A percentile compares a stretch with the other conserved stretches of the same genome.
These are phyloP conservation scores for Hippoglossus stenolepis DNA, from an alignment of 2,113 vertebrate genomes.

Conservation along the genomic window DNA sequence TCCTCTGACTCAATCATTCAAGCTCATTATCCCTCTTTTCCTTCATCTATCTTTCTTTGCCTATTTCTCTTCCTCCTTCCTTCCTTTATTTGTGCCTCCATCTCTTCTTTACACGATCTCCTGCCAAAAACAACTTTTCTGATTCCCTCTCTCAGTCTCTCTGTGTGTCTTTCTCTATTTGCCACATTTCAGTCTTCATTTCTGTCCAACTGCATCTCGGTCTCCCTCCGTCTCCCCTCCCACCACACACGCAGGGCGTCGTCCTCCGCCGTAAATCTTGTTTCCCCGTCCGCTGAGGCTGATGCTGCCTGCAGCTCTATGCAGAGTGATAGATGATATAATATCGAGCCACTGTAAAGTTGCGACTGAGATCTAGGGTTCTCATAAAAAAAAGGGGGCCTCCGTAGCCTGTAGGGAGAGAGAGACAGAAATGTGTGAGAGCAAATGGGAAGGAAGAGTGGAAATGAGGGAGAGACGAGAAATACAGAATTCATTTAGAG, in stretches of 20 bases:
- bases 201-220: conserved; percentile 44
- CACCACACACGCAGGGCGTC: conserved; percentile 53
- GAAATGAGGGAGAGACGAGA: conserved; percentile 18
- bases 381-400: conserved; percentile 68
- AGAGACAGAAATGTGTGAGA: conserved; percentile 14
- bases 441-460: conserved; percentile 1
- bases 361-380: conserved; percentile 71
- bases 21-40: conserved; percentile 65
- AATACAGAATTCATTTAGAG: conserved; percentile 19
- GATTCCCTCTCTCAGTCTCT: neutral
- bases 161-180: conserved; percentile 6
- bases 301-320: conserved; percentile 69
- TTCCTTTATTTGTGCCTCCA: conserved; percentile 31
- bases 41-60: conserved; percentile 53
- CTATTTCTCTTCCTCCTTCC: conserved; percentile 25
- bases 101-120: conserved; percentile 1
- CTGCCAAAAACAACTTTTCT: conserved; percentile 8
- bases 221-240: conserved; percentile 43
- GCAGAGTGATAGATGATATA: conserved; percentile 78
- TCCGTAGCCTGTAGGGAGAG: conserved; percentile 64
- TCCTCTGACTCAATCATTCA: conserved; percentile 59
- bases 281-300: conserved; percentile 58
- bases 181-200: conserved; percentile 48
- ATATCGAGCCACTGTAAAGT: conserved; percentile 72
- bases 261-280: conserved; percentile 69